Conservation (phyloP, 2,797 vertebrate species). For the Anguilla anguilla region DNA sequence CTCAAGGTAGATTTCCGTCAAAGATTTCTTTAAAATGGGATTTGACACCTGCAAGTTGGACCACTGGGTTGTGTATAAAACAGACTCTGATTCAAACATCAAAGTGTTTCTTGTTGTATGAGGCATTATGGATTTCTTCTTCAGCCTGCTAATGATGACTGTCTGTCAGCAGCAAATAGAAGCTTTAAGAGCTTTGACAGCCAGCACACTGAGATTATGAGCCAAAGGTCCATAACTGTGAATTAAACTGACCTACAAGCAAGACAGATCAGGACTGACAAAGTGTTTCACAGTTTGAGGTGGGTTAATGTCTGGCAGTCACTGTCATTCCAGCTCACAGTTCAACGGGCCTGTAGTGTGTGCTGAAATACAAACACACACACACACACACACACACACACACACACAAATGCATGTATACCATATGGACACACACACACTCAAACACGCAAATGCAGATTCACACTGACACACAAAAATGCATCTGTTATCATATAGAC, state of each 20-base stretch:
- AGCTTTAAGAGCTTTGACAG: conserved; percentile 13
- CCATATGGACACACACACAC: background rate
- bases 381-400: background rate
- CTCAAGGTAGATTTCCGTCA: conserved; percentile 33
- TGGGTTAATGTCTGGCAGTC: background rate
- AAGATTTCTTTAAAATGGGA: conserved; percentile 30
- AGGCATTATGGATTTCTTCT: conserved; percentile 37
- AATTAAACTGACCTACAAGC: conserved; percentile 41
- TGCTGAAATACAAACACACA: background rate
- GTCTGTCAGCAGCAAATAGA: conserved; percentile 26
- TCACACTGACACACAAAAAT: background rate
- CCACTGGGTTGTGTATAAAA: conserved; percentile 29
- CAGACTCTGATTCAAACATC: conserved; percentile 27
- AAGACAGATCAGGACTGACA: conserved; percentile 30
- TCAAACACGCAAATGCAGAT: background rate
- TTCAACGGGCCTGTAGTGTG: background rate
- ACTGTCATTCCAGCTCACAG: background rate
- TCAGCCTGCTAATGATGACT: conserved; percentile 29
- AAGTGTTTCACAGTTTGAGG: background rate
- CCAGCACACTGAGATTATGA: conserved; percentile 31
- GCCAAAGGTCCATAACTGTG: conserved; percentile 36
- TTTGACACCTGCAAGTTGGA: conserved; percentile 32
- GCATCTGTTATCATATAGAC: background rate
- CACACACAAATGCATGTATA: background rate
- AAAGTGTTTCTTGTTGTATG: conserved; percentile 39